phyloP scores from a whole-genome alignment of 2,888 invertebrate species.

The Criorhina ranunculi region DNA sequence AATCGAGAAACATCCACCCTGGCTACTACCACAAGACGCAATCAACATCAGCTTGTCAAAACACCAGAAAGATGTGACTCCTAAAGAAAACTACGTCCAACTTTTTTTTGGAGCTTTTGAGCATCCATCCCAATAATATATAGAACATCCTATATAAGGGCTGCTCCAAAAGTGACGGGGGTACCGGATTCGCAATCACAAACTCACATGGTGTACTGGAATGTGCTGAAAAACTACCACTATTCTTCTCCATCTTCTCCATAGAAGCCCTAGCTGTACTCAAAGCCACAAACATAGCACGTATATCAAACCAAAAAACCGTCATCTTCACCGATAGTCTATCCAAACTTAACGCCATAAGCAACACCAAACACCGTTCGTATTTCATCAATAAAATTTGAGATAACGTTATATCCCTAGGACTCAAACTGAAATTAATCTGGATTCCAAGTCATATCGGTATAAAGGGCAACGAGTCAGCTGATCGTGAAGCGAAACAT shows the following conservation, averaged over 20 bases:
- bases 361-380: not conserved
- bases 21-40: not conserved
- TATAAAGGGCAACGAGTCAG: conserved; percentile 27
- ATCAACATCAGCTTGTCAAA: too few species aligned
- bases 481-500: not conserved
- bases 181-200: conserved; percentile 42
- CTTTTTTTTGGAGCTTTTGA: not conserved
- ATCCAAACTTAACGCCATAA: not conserved
- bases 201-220: not conserved
- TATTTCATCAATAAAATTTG: conserved; percentile 4
- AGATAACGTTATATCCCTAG: conserved; percentile 11
- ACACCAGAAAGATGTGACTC: too few species aligned
- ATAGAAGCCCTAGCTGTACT: conserved; percentile 39
- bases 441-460: conserved; percentile 37
- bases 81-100: not conserved
- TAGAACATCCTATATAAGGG: conserved; percentile 27
- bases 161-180: conserved; percentile 32
- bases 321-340: conserved; percentile 45
- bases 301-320: conserved; percentile 4
- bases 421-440: conserved; percentile 15
- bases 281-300: conserved; percentile 25
- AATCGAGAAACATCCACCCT: conserved; percentile 14
- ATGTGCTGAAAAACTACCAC: not conserved
- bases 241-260: not conserved
- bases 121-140: not conserved